phyloP scores from a whole-genome alignment of 2,113 vertebrate species.

The Anoplopoma fimbria region DNA sequence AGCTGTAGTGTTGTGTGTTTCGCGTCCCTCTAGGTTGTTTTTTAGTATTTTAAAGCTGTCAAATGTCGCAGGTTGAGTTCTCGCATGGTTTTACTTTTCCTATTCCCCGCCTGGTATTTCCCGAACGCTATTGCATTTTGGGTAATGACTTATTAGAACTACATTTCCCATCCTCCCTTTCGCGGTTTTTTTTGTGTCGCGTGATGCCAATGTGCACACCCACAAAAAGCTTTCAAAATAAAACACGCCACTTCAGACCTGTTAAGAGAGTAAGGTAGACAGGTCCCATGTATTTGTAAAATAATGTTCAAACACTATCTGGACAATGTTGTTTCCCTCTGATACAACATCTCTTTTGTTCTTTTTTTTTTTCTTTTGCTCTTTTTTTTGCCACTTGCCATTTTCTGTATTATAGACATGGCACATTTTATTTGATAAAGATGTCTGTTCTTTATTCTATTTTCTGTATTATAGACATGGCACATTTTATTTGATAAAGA shows the following conservation, averaged over 20 bases:
- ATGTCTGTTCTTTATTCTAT: background rate
- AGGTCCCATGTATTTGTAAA: background rate
- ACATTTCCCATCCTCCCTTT: constrained; percentile 48
- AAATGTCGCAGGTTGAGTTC: background rate
- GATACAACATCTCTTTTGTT: background rate
- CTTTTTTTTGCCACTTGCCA: too few relatives aligned
- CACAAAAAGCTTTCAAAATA: constrained; percentile 47
- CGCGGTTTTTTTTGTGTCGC: background rate
- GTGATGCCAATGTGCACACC: constrained; percentile 31
- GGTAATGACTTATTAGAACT: constrained; percentile 54
- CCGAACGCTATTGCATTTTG: constrained; percentile 57
- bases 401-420: background rate
- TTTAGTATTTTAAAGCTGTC: background rate
- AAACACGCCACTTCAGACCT: background rate
- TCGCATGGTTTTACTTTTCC: constrained; percentile 55
- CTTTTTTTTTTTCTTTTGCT: background rate
- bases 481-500: too few relatives aligned
- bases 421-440: background rate
- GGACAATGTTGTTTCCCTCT: background rate
- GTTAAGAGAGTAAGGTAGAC: background rate
- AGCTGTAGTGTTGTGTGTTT: accelerated
- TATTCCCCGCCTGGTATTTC: constrained; percentile 76
- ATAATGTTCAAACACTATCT: background rate
- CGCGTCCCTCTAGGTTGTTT: accelerated
- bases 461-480: too few relatives aligned